Evolutionary conservation across 2,797 vertebrate genomes (phyloP).

Genomic region (Oreortyx pictus): DNA sequence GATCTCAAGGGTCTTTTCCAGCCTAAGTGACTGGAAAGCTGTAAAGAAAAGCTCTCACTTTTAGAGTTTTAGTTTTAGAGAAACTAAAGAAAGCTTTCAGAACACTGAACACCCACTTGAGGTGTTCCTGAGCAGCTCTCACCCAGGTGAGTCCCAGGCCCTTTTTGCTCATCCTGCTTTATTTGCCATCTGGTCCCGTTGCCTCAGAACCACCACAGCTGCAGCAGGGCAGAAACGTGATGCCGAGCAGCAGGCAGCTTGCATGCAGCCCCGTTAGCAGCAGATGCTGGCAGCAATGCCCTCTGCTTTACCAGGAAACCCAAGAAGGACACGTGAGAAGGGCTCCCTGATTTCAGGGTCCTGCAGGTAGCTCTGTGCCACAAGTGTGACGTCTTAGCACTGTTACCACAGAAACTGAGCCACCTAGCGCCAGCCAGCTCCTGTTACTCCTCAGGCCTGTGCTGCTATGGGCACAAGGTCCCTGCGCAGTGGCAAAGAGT

Average conservation of each 20-base stretch:
- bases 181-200: neutral
- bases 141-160: neutral
- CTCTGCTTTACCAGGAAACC: neutral
- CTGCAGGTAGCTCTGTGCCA: neutral
- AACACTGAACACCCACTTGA: accelerated
- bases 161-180: neutral
- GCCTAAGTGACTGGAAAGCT: too few relatives aligned
- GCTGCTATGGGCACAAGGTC: neutral
- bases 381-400: neutral
- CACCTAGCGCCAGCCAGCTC: neutral
- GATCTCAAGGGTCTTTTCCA: neutral
- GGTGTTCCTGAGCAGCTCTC: neutral
- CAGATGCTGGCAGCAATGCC: neutral
- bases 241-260: neutral
- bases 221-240: neutral
- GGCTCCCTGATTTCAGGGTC: neutral
- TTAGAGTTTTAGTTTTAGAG: too few relatives aligned
- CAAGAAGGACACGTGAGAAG: neutral
- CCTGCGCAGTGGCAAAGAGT: neutral
- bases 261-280: neutral
- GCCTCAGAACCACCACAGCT: neutral
- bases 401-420: neutral
- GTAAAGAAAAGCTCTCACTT: too few relatives aligned
- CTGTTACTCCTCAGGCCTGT: neutral
- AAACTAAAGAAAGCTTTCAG: neutral